Evolutionary conservation across 2,113 vertebrate species (phyloP).

Genomic region (Polypterus senegalus): DNA sequence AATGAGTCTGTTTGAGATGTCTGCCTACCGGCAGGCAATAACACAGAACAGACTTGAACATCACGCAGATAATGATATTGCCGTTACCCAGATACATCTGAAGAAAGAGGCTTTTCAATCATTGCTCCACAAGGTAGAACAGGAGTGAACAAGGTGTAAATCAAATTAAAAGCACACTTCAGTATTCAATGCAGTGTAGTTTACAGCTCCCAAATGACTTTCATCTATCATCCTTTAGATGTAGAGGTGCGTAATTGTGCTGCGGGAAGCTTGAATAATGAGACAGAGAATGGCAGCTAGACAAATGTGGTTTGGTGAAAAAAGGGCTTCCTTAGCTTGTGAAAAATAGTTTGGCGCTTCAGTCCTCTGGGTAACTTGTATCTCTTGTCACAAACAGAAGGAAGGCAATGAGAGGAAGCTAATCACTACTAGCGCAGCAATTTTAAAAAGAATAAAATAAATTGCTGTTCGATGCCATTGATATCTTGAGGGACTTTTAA

Average conservation of each 20-base stretch:
- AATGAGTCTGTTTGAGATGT: background rate
- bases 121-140: conserved; percentile 44
- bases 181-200: conserved; percentile 53
- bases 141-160: conserved; percentile 58
- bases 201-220: conserved; percentile 65
- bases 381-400: too few relatives aligned
- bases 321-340: too few relatives aligned
- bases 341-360: too few relatives aligned
- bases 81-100: conserved; percentile 26
- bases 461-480: too few relatives aligned
- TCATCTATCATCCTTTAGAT: conserved; percentile 65
- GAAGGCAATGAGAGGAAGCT: too few relatives aligned
- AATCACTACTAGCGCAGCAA: too few relatives aligned
- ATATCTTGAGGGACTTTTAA: too few relatives aligned
- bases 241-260: conserved; percentile 66
- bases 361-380: too few relatives aligned
- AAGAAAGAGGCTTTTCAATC: conserved; percentile 46
- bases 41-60: too few relatives aligned
- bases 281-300: conserved; percentile 40
- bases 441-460: too few relatives aligned
- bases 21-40: too few relatives aligned
- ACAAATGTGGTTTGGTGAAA: conserved; percentile 2
- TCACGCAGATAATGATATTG: background rate
- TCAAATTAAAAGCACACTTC: conserved; percentile 61
- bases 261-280: conserved; percentile 64